Conservation (phyloP, 2,113 vertebrate species). For the Herpailurus yagouaroundi region DNA sequence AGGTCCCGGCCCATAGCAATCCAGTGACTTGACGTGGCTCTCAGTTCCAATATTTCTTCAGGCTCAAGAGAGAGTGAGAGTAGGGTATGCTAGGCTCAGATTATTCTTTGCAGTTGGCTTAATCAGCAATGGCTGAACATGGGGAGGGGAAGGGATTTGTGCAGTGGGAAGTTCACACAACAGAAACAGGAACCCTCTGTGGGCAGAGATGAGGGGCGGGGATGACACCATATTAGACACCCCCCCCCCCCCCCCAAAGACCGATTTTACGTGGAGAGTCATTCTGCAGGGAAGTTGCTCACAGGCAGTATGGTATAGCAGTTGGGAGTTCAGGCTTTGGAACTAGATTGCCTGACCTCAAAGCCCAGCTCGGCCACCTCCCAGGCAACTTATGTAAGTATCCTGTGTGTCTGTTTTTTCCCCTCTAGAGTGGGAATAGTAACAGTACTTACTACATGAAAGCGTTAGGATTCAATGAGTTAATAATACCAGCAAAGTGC, state of each 20-base stretch:
- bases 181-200: neutral
- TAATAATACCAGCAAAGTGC: conserved; percentile 20
- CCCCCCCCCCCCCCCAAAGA: neutral
- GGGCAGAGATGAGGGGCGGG: neutral
- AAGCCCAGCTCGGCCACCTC: neutral
- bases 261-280: neutral
- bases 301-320: neutral
- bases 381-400: neutral
- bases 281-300: neutral
- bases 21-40: neutral
- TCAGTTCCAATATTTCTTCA: neutral
- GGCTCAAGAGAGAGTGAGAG: neutral
- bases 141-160: neutral
- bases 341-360: neutral
- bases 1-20: neutral
- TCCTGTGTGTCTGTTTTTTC: neutral
- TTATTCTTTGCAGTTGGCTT: neutral
- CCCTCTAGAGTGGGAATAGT: neutral
- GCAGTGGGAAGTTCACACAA: neutral
- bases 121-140: neutral
- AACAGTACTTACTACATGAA: neutral
- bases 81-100: neutral
- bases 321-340: neutral
- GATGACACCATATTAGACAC: neutral
- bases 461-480: neutral